Evolutionary conservation across 2,888 invertebrate genomes (phyloP).

Genomic region (Prosopocoilus inquinatus): DNA sequence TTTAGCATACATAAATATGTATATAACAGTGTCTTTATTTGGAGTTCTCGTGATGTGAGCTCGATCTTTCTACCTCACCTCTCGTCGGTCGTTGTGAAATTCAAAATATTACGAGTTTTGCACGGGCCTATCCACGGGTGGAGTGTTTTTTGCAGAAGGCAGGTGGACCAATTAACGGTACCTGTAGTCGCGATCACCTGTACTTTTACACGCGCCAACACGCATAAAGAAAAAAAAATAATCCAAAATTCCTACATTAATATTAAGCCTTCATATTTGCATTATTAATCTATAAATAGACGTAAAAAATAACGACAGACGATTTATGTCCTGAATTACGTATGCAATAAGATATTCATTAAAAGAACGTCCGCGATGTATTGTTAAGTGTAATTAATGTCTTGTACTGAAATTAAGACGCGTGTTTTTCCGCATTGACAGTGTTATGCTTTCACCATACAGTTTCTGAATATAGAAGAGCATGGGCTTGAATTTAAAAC

Average conservation of each 20-base stretch:
- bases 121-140: conserved; percentile 26
- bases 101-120: conserved; percentile 27
- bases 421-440: too few species aligned
- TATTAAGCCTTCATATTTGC: background rate
- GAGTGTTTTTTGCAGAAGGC: conserved; percentile 34
- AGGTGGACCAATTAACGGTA: conserved; percentile 52
- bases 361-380: too few species aligned
- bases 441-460: too few species aligned
- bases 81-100: background rate
- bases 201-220: conserved; percentile 39
- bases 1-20: background rate
- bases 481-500: conserved; percentile 6
- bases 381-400: too few species aligned
- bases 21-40: background rate
- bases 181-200: conserved; percentile 50
- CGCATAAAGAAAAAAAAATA: conserved; percentile 21
- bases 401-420: too few species aligned
- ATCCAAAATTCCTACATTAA: conserved; percentile 17
- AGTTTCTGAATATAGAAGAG: too few species aligned
- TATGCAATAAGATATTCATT: too few species aligned
- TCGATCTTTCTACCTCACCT: conserved; percentile 11
- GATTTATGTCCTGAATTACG: too few species aligned
- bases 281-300: too few species aligned
- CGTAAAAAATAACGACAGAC: too few species aligned
- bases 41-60: background rate